A percentile compares a stretch with the other conserved stretches of the same genome.
These are phyloP conservation scores for Uloborus diversus DNA, from an alignment of 1,140 invertebrate genomes.

Conservation along the genomic window DNA sequence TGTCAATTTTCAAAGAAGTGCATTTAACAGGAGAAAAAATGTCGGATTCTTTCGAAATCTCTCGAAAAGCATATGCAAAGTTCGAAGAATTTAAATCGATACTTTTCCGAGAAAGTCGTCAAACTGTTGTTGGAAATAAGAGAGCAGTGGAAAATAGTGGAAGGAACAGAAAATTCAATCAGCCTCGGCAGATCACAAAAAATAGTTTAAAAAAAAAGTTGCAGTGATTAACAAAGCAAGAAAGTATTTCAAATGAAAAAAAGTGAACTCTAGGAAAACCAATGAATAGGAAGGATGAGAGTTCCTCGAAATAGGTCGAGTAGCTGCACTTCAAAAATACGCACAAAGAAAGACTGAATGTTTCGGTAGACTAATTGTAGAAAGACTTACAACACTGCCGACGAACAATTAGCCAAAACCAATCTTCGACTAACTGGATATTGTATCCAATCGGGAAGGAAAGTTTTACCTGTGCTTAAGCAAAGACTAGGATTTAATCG, in stretches of 20 bases:
- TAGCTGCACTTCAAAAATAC: background rate
- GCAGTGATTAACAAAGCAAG: constrained; percentile 33
- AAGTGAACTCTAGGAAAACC: constrained; percentile 14
- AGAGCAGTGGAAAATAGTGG: background rate
- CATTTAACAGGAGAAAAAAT: no score
- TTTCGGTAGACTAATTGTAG: constrained; percentile 41
- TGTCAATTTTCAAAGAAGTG: no score
- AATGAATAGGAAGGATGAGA: constrained; percentile 9
- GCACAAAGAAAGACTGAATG: constrained; percentile 12
- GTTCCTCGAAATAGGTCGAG: background rate
- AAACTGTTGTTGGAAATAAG: background rate
- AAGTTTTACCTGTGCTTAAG: constrained; percentile 17
- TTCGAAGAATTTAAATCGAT: constrained; percentile 22
- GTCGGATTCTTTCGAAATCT: no score
- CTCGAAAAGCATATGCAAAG: constrained; percentile 37
- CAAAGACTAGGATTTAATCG: constrained; percentile 20
- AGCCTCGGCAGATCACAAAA: constrained; percentile 10
- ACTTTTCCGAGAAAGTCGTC: constrained; percentile 33
- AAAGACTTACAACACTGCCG: constrained; percentile 14
- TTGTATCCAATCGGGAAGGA: constrained; percentile 17
- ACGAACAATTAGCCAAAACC: constrained; percentile 36
- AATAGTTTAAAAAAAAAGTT: background rate
- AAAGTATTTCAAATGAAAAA: background rate
- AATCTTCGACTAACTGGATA: constrained; percentile 34
- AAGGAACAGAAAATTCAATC: constrained; percentile 37